phyloP scores from a whole-genome alignment of 2,888 invertebrate species.

The Caenorhabditis afra region DNA sequence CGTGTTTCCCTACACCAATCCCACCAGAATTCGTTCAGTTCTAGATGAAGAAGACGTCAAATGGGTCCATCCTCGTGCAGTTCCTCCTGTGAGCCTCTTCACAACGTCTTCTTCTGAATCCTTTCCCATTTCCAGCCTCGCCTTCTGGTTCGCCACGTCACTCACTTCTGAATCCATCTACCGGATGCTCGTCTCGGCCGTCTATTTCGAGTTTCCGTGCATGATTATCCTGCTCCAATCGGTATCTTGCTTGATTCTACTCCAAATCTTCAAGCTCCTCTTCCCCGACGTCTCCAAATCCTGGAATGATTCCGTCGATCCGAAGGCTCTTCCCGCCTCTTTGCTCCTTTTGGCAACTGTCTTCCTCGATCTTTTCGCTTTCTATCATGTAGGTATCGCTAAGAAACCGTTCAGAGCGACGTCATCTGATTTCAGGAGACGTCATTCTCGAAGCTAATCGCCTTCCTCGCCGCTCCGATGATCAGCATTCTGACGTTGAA shows the following conservation, averaged over 20 bases:
- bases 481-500: conserved; percentile 22
- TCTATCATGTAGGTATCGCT: conserved; percentile 19
- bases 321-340: conserved; percentile 31
- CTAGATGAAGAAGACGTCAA: conserved; percentile 28
- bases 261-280: conserved; percentile 23
- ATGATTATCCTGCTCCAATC: conserved; percentile 42
- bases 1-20: too few species aligned
- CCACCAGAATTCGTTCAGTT: neutral
- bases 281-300: conserved; percentile 20
- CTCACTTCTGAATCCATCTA: conserved; percentile 38
- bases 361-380: conserved; percentile 19
- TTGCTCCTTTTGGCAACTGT: conserved; percentile 12
- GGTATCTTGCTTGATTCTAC: neutral
- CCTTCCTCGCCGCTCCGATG: conserved; percentile 23
- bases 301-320: conserved; percentile 36
- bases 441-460: conserved; percentile 26
- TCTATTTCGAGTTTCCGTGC: conserved; percentile 45
- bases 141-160: conserved; percentile 28
- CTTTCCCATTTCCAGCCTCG: conserved; percentile 21
- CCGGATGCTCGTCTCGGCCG: conserved; percentile 33
- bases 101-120: neutral
- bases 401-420: neutral
- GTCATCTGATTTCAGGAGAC: conserved; percentile 16
- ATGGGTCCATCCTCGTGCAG: conserved; percentile 12
- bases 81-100: conserved; percentile 25